phyloP scores from a whole-genome alignment of 2,888 invertebrate species.

The Acronicta leporina region DNA sequence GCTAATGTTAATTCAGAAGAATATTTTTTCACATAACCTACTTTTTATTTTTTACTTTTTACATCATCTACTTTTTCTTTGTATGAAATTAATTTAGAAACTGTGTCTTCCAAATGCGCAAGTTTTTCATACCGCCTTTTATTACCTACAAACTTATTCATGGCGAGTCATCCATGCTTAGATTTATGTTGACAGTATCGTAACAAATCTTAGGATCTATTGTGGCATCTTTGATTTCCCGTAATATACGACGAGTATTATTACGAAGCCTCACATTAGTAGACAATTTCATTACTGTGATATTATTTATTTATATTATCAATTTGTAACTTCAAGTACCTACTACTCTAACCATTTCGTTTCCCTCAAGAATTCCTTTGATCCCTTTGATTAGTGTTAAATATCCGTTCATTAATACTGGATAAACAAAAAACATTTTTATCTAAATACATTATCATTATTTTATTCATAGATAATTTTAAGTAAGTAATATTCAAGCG shows the following conservation, averaged over 20 bases:
- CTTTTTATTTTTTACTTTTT: too few species aligned
- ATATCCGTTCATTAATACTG: conserved; percentile 7
- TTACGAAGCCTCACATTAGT: neutral
- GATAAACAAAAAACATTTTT: conserved; percentile 2
- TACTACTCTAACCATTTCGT: conserved; percentile 8
- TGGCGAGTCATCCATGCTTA: conserved; percentile 11
- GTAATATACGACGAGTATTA: conserved; percentile 2
- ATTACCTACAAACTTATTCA: conserved; percentile 40
- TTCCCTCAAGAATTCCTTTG: conserved; percentile 18
- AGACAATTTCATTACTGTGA: neutral
- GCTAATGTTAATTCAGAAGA: too few species aligned
- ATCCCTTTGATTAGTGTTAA: conserved; percentile 7
- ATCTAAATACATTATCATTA: neutral
- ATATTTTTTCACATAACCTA: conserved; percentile 36
- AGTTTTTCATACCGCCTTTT: conserved; percentile 36
- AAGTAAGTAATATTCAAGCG: neutral
- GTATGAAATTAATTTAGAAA: conserved; percentile 48
- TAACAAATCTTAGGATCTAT: conserved; percentile 13
- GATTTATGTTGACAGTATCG: conserved; percentile 21
- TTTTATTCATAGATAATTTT: conserved; percentile 1
- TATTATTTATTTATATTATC: neutral
- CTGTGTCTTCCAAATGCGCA: conserved; percentile 16
- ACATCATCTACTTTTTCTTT: too few species aligned
- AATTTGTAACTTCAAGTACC: conserved; percentile 3
- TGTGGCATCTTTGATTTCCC: conserved; percentile 15